A percentile compares a stretch with the other conserved stretches of the same genome.
phyloP scores from a whole-genome alignment of 2,888 invertebrate species.

The Embidobia sp. region DNA sequence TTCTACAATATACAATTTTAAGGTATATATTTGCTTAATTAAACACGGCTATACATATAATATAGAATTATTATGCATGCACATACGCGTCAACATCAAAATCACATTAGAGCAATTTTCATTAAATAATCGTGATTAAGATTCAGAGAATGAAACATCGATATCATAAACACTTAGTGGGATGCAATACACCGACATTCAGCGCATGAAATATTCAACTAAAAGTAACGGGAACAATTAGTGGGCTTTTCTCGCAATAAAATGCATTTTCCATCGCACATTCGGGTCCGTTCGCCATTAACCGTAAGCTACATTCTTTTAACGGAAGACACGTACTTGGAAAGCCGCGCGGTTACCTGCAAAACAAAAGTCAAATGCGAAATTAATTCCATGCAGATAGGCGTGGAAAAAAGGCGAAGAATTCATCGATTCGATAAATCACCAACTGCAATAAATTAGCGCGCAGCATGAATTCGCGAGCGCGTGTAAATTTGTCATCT shows the following conservation, averaged over 20 bases:
- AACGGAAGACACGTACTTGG: background rate
- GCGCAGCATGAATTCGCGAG: conserved; percentile 1
- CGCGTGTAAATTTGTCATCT: conserved; percentile 35
- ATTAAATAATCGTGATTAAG: background rate
- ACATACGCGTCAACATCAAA: background rate
- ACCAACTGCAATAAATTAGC: no score
- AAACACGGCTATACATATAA: no score
- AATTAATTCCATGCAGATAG: background rate
- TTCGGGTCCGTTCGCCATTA: conserved; percentile 3
- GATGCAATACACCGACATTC: conserved; percentile 3
- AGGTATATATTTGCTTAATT: no score
- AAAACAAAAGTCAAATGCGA: conserved; percentile 2
- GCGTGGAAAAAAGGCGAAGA: no score
- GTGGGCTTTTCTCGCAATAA: conserved; percentile 1
- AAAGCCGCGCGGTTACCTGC: background rate
- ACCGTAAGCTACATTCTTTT: conserved; percentile 1
- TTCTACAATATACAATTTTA: no score
- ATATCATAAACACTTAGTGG: conserved; percentile 3
- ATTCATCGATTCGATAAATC: no score
- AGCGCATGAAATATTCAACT: conserved; percentile 5
- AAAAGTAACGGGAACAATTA: conserved; percentile 14
- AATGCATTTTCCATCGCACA: background rate
- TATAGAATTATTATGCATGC: conserved; percentile 1
- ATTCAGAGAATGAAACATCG: background rate
- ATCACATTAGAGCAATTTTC: background rate